Base-by-base conservation (phyloP, 1,140 invertebrate genomes). In the Belonocnema kinseyi region DNA sequence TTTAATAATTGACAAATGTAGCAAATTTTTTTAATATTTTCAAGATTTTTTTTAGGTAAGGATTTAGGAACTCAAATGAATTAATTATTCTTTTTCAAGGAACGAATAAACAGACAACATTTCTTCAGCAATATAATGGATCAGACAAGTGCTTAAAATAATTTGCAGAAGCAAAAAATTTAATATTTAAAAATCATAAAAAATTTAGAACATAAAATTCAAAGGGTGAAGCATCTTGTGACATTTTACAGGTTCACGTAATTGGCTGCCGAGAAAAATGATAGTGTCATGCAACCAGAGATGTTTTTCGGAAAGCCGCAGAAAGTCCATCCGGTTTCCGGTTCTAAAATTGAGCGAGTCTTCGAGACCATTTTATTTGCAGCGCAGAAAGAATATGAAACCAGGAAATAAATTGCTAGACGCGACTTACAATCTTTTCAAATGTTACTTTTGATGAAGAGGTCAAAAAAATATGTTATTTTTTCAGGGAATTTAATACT, bases 251-350 rank as follows among this genome's bases (percentile, higher is more conserved):
- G 52, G 17, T 16, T 54, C 5, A 54, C 52, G 52, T 54, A 86
- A 85, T 85, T 84, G 81, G 74, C 77, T 73, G 12, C 33, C 66
- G 70, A 72, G 77, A 81, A 85, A 86, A 84, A 83, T 85, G 75
- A 56, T 73, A 66, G 76, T 84, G 80, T 85, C 78, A 85, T 83
- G 80, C 61, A 73, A 16, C 11, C 14, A 53, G 52, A 33, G 21
- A 66, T 66, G 58, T 4, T 16, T 66, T 54, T 54, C 3, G 8
- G 7, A 16, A 54, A 17, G 14, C 16, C 6, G 16, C 8, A 54
- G 53, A 4, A 19, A 54, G 6, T 66, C 26, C 21, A 3, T 0
- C 21, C 16, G 12, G 10, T 33, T 66, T 33, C 5, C 21, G 3
- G 12, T 66, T 33, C 14, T 14, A 33, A 14, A 12, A 16, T 33